Percentiles rank a stretch among this genome's conserved stretches.
These are phyloP conservation scores for Eristalinus aeneus DNA, from an alignment of 2,888 invertebrate species.

Conservation along the genomic window DNA sequence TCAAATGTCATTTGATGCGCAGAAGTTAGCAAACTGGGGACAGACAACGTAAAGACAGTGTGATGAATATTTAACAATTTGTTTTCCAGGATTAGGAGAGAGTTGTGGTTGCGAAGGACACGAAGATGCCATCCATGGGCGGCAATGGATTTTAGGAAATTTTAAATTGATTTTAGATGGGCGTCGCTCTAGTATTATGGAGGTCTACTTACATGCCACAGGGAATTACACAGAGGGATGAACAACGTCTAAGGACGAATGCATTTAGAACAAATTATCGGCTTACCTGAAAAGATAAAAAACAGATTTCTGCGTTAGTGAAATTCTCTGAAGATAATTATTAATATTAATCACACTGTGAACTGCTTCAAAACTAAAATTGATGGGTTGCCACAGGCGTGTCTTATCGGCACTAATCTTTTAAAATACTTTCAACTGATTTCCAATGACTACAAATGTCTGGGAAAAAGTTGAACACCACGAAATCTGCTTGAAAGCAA, in stretches of 20 bases:
- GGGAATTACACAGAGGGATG: not conserved
- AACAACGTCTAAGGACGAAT: slow-evolving; percentile 19
- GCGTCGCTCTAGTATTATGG: not conserved
- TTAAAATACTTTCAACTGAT: not conserved
- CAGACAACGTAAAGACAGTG: not conserved
- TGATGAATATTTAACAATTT: slow-evolving; percentile 62
- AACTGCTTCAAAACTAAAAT: slow-evolving; percentile 9
- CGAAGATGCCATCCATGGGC: not conserved
- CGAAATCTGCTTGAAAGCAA: not conserved
- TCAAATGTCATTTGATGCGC: slow-evolving; percentile 25
- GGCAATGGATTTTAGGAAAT: slow-evolving; percentile 34
- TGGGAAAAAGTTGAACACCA: not conserved
- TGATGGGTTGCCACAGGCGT: not conserved
- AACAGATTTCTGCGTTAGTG: not conserved
- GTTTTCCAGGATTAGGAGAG: slow-evolving; percentile 48
- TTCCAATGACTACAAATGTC: not conserved
- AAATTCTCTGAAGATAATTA: not conserved
- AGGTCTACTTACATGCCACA: not conserved
- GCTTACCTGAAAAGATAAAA: slow-evolving; percentile 63
- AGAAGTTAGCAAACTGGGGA: not conserved
- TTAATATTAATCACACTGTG: slow-evolving; percentile 21
- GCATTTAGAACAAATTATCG: slow-evolving; percentile 59
- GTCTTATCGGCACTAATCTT: slow-evolving; percentile 27
- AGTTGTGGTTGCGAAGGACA: slow-evolving; percentile 17
- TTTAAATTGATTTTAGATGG: slow-evolving; percentile 36